These are phyloP conservation scores for Chiloscyllium plagiosum DNA, from an alignment of 2,113 vertebrate species.

Conservation along the genomic window DNA sequence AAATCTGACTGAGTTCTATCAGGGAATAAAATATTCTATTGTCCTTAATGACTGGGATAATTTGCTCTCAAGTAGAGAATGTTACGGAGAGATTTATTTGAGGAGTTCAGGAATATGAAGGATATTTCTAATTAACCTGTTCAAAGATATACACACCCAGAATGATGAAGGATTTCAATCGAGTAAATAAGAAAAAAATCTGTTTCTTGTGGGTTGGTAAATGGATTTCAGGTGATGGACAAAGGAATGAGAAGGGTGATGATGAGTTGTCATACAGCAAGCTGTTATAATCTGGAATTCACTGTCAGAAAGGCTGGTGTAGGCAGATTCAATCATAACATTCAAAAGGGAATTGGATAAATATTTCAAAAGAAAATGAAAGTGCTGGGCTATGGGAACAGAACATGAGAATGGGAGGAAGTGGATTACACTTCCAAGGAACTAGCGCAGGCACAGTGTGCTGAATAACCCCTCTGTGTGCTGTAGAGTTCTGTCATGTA, in stretches of 20 bases:
- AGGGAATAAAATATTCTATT: not conserved
- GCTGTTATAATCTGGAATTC: not conserved
- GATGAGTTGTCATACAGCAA: not conserved
- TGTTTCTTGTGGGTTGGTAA: not conserved
- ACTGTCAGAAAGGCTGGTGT: not conserved
- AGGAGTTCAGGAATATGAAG: not conserved
- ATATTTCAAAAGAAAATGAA: not conserved
- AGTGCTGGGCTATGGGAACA: not conserved
- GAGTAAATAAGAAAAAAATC: not conserved
- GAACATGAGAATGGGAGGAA: not conserved
- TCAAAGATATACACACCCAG: no score
- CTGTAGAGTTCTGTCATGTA: not conserved
- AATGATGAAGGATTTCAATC: no score
- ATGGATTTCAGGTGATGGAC: not conserved
- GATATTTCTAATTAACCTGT: no score
- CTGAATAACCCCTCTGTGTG: no score
- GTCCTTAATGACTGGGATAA: not conserved
- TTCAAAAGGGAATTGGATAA: not conserved
- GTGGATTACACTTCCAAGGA: no score
- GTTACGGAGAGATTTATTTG: not conserved
- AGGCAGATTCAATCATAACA: not conserved
- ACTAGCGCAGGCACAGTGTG: no score
- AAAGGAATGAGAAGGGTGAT: not conserved
- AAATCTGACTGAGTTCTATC: not conserved
- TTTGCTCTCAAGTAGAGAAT: not conserved